Conservation (phyloP, 2,888 invertebrate species). For the Epiperipatus broadwayi region DNA sequence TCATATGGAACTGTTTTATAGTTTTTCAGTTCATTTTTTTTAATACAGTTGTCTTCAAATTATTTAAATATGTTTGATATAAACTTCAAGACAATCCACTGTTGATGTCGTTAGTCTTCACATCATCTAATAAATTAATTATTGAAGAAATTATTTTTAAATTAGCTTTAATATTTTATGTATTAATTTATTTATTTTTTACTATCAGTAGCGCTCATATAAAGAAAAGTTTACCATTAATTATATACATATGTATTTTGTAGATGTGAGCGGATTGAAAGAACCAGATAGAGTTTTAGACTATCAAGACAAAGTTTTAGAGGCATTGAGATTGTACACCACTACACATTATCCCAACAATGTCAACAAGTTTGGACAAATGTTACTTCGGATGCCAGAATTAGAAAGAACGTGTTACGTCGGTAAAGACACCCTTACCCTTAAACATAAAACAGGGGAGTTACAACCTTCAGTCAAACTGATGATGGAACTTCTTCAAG, state of each 20-base stretch:
- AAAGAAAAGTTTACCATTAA: no score
- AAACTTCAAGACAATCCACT: no score
- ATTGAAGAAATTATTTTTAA: no score
- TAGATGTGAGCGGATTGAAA: constrained; percentile 73
- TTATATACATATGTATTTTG: constrained; percentile 19
- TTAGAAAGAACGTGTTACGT: constrained; percentile 84
- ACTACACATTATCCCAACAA: constrained; percentile 72
- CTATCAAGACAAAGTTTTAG: constrained; percentile 79
- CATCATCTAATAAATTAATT: no score
- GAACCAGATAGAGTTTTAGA: constrained; percentile 84
- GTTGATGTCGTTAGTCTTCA: no score
- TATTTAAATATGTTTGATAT: no score
- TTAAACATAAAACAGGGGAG: constrained; percentile 69
- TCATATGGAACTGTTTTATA: no score
- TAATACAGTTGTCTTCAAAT: no score
- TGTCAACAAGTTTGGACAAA: constrained; percentile 84
- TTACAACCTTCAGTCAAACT: constrained; percentile 80
- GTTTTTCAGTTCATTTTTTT: no score
- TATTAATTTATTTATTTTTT: no score
- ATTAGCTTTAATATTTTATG: no score
- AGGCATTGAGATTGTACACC: constrained; percentile 78
- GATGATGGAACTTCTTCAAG: constrained; percentile 79
- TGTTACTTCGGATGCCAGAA: constrained; percentile 77
- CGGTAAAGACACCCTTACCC: constrained; percentile 75
- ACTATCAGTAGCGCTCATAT: no score